Conservation (phyloP, 2,888 invertebrate species). For the Trissoscelio sp. region DNA sequence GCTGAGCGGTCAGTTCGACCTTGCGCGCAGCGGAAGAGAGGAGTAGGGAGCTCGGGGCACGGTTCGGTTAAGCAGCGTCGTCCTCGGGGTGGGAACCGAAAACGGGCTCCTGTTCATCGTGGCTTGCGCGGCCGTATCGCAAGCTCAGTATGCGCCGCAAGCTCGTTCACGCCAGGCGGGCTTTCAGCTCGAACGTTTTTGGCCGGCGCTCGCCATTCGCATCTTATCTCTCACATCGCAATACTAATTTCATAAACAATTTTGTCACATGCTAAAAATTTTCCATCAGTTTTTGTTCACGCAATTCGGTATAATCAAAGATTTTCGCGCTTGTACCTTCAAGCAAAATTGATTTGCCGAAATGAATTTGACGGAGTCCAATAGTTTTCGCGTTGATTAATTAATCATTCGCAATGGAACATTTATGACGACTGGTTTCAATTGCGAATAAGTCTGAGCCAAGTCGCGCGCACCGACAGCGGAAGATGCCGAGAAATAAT, state of each 20-base stretch:
- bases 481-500: slow-evolving; percentile 53
- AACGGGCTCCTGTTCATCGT: slow-evolving; percentile 75
- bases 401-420: slow-evolving; percentile 58
- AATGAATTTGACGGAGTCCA: neutral
- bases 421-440: slow-evolving; percentile 59
- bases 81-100: slow-evolving; percentile 74
- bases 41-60: slow-evolving; percentile 35
- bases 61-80: slow-evolving; percentile 53
- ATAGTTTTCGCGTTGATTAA: slow-evolving; percentile 43
- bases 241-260: slow-evolving; percentile 9
- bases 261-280: neutral
- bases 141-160: slow-evolving; percentile 81
- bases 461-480: slow-evolving; percentile 17
- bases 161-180: slow-evolving; percentile 70
- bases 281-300: no score
- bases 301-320: no score
- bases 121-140: slow-evolving; percentile 71
- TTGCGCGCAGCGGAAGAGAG: no score
- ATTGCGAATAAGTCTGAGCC: slow-evolving; percentile 44
- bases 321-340: no score
- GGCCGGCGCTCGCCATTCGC: slow-evolving; percentile 26
- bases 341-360: no score
- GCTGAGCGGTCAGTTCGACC: no score
- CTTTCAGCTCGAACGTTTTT: slow-evolving; percentile 34
- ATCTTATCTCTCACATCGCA: no score